Base-by-base conservation (phyloP, 2,888 invertebrate species). In the Drosophila bunnanda region DNA sequence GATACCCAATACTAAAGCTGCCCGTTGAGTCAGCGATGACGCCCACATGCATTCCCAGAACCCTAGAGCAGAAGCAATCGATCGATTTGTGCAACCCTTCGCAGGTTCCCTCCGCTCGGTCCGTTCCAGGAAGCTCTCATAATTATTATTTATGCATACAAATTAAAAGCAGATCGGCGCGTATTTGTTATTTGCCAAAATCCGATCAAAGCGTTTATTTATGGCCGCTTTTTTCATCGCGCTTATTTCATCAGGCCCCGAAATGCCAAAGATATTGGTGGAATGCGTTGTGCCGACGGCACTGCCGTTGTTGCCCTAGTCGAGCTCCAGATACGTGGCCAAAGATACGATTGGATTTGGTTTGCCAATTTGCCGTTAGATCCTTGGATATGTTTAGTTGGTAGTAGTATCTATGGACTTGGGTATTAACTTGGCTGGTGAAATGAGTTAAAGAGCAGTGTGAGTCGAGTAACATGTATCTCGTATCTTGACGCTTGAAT, bases 131-230 rank as follows among this genome's bases (percentile, higher is more conserved):
- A 83, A 83, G 17, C 75, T 28, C 46, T 39, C 60, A 87, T 84
- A 87, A 82, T 82, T 82, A 79, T 84, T 77, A 83, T 83, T 83
- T 82, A 83, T 81, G 85, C 79, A 84, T 79, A 87, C 82, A 87
- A 88, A 83, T 82, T 82, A 85, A 84, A 82, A 72, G 54, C 72
- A 80, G 67, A 72, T 69, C 74, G 70, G 69, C 75, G 62, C 75
- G 75, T 83, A 68, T 79, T 44, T 44, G 25, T 44, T 44, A 15
- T 25, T 82, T 70, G 67, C 55, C 57, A 68, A 68, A 75, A 75
- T 75, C 86, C 64, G 75, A 66, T 75, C 81, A 52, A 69, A 67
- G 69, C 65, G 59, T 65, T 85, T 85, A 82, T 85, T 77, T 82
- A 77, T 82, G 75, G 77, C 68, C 64, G 22, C 38, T 30, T 77